Percentiles rank a stretch among this genome's conserved stretches.
Evolutionary conservation across 2,113 vertebrate genomes (phyloP).

Genomic region (Platysteira castanea): DNA sequence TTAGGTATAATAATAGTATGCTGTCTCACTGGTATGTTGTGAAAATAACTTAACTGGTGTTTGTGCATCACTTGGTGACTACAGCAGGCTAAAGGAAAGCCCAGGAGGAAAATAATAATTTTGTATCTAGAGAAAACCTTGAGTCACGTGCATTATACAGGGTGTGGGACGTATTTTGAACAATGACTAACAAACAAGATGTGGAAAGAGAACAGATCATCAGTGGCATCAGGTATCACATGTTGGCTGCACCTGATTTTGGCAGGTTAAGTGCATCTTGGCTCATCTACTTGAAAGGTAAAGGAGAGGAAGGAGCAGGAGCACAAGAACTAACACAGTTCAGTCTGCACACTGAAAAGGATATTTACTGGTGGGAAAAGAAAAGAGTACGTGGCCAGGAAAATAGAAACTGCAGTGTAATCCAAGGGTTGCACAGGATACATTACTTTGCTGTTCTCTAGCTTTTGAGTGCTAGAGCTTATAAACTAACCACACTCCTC

Average conservation of each 20-base stretch:
- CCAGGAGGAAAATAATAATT: constrained; percentile 51
- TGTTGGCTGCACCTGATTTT: neutral
- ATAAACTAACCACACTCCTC: neutral
- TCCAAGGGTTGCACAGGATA: neutral
- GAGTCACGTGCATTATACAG: constrained; percentile 15
- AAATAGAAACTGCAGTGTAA: neutral
- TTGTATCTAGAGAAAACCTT: constrained; percentile 23
- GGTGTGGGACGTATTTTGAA: neutral
- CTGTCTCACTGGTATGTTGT: neutral
- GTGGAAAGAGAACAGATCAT: neutral
- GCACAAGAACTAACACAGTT: neutral
- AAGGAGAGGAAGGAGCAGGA: neutral
- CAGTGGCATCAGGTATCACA: neutral
- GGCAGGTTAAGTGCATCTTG: neutral
- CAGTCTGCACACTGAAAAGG: neutral
- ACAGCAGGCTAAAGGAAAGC: constrained; percentile 8
- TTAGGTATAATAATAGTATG: constrained; percentile 31
- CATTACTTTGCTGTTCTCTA: neutral
- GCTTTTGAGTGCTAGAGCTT: neutral
- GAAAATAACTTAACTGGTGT: constrained; percentile 64
- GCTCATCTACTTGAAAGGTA: neutral
- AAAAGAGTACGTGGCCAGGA: neutral
- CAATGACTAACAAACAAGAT: constrained; percentile 13
- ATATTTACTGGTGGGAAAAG: neutral
- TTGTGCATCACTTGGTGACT: neutral